Conservation (phyloP, 2,888 invertebrate species). For the Drosophila longiperda region DNA sequence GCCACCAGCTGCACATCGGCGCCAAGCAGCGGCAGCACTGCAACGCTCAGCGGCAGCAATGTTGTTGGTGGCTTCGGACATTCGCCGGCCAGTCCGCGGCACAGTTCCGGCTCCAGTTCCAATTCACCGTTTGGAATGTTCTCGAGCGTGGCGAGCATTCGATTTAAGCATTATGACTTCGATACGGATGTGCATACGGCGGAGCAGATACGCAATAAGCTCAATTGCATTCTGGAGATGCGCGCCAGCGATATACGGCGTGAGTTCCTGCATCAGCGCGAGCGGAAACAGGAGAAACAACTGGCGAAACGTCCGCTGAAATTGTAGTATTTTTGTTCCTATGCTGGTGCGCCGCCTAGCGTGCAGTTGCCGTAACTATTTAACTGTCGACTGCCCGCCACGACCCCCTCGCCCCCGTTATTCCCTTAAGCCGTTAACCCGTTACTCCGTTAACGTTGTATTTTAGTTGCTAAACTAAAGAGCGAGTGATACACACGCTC, state of each 20-base stretch:
- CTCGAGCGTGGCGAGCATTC: conserved; percentile 74
- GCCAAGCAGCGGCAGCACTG: conserved; percentile 53
- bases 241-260: conserved; percentile 91
- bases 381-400: conserved; percentile 28
- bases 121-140: conserved; percentile 65
- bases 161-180: conserved; percentile 95
- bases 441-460: conserved; percentile 55
- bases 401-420: conserved; percentile 17
- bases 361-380: conserved; percentile 39
- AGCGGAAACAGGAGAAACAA: conserved; percentile 85
- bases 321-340: conserved; percentile 81
- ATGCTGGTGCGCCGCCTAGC: conserved; percentile 60
- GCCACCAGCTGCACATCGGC: conserved; percentile 68
- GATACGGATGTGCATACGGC: conserved; percentile 92
- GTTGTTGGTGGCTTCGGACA: conserved; percentile 21
- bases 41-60: conserved; percentile 37
- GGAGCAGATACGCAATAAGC: conserved; percentile 93
- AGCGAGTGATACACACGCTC: conserved; percentile 69
- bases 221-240: conserved; percentile 94
- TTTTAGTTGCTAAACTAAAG: conserved; percentile 78
- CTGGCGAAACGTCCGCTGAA: conserved; percentile 80
- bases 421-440: conserved; percentile 28
- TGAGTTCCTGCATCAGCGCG: conserved; percentile 92
- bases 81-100: conserved; percentile 82
- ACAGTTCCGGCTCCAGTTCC: conserved; percentile 43